These are phyloP conservation scores for Rhynchomys soricoides DNA, from an alignment of 2,113 vertebrate genomes.

Conservation along the genomic window DNA sequence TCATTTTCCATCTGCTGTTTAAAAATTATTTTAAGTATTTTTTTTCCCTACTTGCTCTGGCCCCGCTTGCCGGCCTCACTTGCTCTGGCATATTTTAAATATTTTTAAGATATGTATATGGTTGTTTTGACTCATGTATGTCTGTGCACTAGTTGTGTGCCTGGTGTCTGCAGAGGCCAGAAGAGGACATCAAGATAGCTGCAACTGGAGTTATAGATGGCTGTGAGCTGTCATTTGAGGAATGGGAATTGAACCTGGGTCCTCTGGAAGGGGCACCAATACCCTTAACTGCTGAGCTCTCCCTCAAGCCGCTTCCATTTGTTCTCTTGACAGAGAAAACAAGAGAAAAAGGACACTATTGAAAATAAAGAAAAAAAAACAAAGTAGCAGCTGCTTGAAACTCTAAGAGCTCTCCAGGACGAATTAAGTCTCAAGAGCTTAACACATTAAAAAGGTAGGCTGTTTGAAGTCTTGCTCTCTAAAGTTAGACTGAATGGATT, in stretches of 20 bases:
- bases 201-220: neutral
- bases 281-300: neutral
- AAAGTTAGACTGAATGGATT: neutral
- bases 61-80: too few relatives aligned
- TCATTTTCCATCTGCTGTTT: neutral
- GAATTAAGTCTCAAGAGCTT: constrained; percentile 3
- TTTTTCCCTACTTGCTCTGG: too few relatives aligned
- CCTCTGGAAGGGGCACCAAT: neutral
- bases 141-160: neutral
- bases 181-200: neutral
- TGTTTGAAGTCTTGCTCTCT: neutral
- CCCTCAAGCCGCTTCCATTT: neutral
- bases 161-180: neutral
- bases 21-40: neutral
- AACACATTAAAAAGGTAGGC: neutral
- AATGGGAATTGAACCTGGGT: neutral
- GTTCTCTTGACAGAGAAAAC: neutral
- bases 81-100: neutral
- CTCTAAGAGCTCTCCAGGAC: neutral
- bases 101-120: neutral
- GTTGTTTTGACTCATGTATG: neutral
- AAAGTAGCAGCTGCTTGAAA: neutral
- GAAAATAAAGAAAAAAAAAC: constrained; percentile 15
- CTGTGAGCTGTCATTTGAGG: neutral
- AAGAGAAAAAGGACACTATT: neutral